phyloP scores from a whole-genome alignment of 2,113 vertebrate species.

The Mirza zaza region DNA sequence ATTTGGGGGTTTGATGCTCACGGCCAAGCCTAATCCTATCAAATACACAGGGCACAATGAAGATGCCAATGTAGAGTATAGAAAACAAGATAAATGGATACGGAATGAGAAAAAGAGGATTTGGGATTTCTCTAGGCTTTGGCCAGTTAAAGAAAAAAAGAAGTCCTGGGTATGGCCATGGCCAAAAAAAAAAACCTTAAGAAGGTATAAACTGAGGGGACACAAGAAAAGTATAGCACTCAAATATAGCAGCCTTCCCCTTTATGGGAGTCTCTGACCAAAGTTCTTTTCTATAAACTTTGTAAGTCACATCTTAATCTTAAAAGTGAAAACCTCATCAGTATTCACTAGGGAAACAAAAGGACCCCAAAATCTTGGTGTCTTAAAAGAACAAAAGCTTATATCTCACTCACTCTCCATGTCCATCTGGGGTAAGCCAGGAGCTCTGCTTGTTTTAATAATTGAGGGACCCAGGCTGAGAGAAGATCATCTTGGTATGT shows the following conservation, averaged over 20 bases:
- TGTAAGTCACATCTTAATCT: not conserved
- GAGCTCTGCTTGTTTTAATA: not conserved
- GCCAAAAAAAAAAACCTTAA: not conserved
- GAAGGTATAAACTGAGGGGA: not conserved
- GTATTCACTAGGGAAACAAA: not conserved
- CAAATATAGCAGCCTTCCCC: not conserved
- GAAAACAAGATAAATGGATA: not conserved
- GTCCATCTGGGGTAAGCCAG: not conserved
- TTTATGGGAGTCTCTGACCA: not conserved
- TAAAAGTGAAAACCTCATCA: not conserved
- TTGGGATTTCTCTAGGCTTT: not conserved
- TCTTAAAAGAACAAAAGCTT: not conserved
- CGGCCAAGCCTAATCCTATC: not conserved
- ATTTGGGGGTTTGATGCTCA: not conserved
- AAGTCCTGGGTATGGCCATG: not conserved
- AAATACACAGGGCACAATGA: not conserved
- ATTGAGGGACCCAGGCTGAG: not conserved
- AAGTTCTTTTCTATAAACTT: not conserved
- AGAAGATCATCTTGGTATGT: not conserved
- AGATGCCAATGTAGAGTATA: not conserved
- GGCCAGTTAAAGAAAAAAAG: not conserved
- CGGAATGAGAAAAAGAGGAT: not conserved
- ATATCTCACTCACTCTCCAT: not conserved
- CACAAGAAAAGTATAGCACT: not conserved
- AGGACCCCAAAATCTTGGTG: not conserved